Percentiles rank a stretch among this genome's conserved stretches.
Evolutionary conservation across 2,797 vertebrate genomes (phyloP).

Genomic region (Argya squamiceps): DNA sequence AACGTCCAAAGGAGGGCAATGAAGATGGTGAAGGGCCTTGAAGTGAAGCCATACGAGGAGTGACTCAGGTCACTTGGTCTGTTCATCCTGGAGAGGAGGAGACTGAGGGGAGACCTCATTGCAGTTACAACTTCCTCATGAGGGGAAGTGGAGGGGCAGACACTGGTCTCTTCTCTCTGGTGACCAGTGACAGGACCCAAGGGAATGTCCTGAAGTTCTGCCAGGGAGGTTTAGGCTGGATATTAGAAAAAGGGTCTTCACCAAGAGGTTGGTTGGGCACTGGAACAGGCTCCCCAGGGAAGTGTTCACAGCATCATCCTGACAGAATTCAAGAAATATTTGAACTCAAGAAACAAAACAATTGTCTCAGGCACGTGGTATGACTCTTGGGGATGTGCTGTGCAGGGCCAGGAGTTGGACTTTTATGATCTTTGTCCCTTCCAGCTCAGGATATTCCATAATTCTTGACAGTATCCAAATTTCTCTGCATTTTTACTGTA

Average conservation of each 20-base stretch:
- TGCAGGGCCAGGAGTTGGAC: neutral
- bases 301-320: neutral
- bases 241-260: neutral
- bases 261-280: neutral
- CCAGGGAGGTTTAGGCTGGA: neutral
- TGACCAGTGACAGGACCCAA: neutral
- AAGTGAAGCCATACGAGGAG: fast-evolving
- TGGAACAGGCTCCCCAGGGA: neutral
- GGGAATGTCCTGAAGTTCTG: neutral
- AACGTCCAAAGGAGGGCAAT: neutral
- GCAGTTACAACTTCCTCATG: neutral
- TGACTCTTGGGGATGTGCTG: neutral
- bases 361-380: neutral
- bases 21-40: neutral
- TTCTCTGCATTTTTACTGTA: neutral
- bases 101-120: neutral
- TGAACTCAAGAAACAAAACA: too few relatives aligned
- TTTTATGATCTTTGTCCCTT: neutral
- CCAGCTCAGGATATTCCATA: neutral
- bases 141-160: neutral
- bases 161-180: neutral
- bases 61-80: neutral
- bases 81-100: neutral
- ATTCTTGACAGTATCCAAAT: neutral
- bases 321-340: neutral